Base-by-base conservation (phyloP, 2,888 invertebrate genomes). In the Andricus curvator region DNA sequence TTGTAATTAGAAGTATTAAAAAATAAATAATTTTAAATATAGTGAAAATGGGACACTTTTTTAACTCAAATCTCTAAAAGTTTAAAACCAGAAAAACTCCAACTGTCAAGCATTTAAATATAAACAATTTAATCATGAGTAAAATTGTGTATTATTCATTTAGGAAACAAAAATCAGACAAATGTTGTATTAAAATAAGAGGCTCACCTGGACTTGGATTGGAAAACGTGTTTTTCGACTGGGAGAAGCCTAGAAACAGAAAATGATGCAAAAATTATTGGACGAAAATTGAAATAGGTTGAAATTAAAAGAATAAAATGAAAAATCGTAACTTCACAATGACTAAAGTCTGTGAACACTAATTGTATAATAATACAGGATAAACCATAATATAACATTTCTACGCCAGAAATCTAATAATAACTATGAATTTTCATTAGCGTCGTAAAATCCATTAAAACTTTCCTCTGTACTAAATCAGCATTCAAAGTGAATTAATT, bases 121-220 rank as follows among this genome's bases (percentile, higher is more conserved):
- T 41, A 0, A 41, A 41, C 13, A 41, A 41, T 25, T 25, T 25
- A 25, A 25, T 17, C 3, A 48, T 48, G 48, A 17, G 4, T 17
- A 48, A 17, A 15, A 3, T 15, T 4, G 4, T 4, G 4, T 17
- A 17, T 48, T 15, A 48, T 15, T 48, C 3, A 44, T 44, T 13
- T 15, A 15, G 0, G 15, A 44, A 44, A 44, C 1, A 44, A 44
- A 44, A 44, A 17, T 65, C 17, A 41, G 13, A 48, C 68, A 62
- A 77, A 65, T 15, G 41, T 74, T 81, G 13, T 51, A 77, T 41
- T 51, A 44, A 77, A 81, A 8, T 41, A n/a, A 13, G 68, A 51
- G 70, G 82, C 90, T 91, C 88, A 92, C 91, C 91, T 85, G 91
- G 88, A 86, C 89, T 91, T 78, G 91, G 82, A 85, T 88, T 91